Evolutionary conservation across 2,888 invertebrate genomes (phyloP), one percentile per base, ranked within the genome.

Genomic region (Napeogenes sylphis): DNA sequence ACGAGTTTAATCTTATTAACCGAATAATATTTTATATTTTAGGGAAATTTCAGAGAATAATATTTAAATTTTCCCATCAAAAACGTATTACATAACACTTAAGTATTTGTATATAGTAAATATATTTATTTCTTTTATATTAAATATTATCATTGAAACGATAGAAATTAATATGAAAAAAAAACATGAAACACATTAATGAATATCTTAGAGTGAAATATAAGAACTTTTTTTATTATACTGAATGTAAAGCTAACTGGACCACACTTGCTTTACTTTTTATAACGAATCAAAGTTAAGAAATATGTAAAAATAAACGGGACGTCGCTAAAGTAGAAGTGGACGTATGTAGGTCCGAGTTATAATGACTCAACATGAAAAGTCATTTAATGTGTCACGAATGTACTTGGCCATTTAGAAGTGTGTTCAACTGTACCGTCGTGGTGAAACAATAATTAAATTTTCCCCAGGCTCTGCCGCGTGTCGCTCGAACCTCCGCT

Each of bases 361-460:
- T 83, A 81, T 82, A 81, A 81, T 81, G 83, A 82, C 80, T 80
- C 78, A 74, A 82, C 82, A 81, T 69, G 75, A 75, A 78, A 86
- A 83, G 80, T 82, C 81, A 81, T 85, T 84, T 82, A 82, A 82
- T 81, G 80, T 82, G 81, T 80, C 80, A 80, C 77, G 81, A 86
- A 81, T 81, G 77, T 82, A 80, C 77, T 83, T 82, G 72, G 76
- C 78, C 81, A 78, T 85, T 85, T 84, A 85, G 85, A 87, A 85
- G 79, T 82, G 82, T 86, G 83, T 84, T 86, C 76, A 84, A 84
- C 81, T 81, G 75, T 78, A 75, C 77, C 77, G 76, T 76, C 80
- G 80, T 80, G 75, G 78, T 80, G 80, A 79, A 84, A 85, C 83
- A 85, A 87, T 89, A 87, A 88, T 89, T 87, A 88, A 87, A 89